Percentiles rank a stretch among this genome's conserved stretches.
Conservation (phyloP, 2,113 vertebrate genomes). For the Chlorodrepanis virens region DNA sequence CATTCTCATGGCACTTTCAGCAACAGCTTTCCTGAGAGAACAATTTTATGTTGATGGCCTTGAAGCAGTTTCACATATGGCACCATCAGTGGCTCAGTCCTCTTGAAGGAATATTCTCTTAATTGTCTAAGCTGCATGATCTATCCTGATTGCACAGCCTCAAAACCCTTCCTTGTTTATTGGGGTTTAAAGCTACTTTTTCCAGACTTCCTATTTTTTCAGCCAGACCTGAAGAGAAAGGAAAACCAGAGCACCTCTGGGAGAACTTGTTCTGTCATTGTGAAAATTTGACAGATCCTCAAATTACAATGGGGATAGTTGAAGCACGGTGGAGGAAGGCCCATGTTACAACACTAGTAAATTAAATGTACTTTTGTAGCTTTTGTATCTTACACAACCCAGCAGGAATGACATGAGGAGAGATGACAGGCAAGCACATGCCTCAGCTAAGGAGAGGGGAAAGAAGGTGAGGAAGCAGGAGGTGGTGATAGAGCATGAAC, state of each 20-base stretch:
- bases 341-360: not conserved
- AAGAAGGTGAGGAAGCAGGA: slow-evolving; percentile 59
- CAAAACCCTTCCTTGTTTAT: not conserved
- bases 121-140: not conserved
- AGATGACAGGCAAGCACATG: slow-evolving; percentile 35
- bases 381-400: slow-evolving; percentile 15
- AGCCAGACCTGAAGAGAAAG: not conserved
- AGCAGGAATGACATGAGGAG: not conserved
- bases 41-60: not conserved
- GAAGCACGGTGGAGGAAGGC: not conserved
- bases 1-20: not conserved
- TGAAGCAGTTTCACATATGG: not conserved
- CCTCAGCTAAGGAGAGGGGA: slow-evolving; percentile 26
- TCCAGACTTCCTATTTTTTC: not conserved
- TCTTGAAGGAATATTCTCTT: not conserved
- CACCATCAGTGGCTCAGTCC: not conserved
- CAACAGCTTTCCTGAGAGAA: not conserved
- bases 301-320: not conserved
- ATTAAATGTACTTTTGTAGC: slow-evolving; percentile 26
- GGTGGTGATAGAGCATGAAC: slow-evolving; percentile 44
- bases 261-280: not conserved
- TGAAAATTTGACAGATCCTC: not conserved
- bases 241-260: not conserved
- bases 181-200: not conserved
- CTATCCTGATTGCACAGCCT: not conserved